Evolutionary conservation across 2,888 invertebrate species (phyloP).

Genomic region (Pyrochroa serraticornis): DNA sequence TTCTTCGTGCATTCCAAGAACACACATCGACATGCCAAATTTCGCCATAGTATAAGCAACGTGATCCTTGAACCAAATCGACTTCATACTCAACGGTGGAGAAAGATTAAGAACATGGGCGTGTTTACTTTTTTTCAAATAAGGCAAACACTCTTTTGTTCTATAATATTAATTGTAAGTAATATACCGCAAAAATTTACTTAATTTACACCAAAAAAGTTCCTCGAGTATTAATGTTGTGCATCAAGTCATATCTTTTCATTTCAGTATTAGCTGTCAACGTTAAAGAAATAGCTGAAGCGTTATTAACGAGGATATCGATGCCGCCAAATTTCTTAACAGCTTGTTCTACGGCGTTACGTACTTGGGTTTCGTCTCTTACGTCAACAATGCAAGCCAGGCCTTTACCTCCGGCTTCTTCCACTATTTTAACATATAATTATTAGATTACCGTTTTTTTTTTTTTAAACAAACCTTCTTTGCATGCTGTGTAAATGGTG

Average conservation of each 20-base stretch:
- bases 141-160: constrained; percentile 88
- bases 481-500: constrained; percentile 88
- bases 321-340: constrained; percentile 91
- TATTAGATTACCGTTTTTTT: no score
- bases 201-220: constrained; percentile 87
- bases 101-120: constrained; percentile 95
- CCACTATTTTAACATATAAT: constrained; percentile 64
- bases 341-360: constrained; percentile 73
- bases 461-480: no score
- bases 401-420: constrained; percentile 83
- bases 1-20: constrained; percentile 95
- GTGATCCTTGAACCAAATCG: constrained; percentile 89
- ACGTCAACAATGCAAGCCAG: constrained; percentile 89
- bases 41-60: constrained; percentile 98
- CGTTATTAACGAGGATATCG: constrained; percentile 94
- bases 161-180: constrained; percentile 60
- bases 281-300: constrained; percentile 89
- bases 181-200: no score
- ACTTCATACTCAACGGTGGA: constrained; percentile 88
- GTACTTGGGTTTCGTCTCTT: constrained; percentile 77
- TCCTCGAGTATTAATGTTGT: constrained; percentile 90
- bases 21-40: constrained; percentile 99
- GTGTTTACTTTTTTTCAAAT: constrained; percentile 83
- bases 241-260: constrained; percentile 97
- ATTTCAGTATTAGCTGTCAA: constrained; percentile 85